Evolutionary conservation across 2,888 invertebrate species (phyloP), one percentile per base, ranked within the genome.

Genomic region (Phanerotoma sp.): DNA sequence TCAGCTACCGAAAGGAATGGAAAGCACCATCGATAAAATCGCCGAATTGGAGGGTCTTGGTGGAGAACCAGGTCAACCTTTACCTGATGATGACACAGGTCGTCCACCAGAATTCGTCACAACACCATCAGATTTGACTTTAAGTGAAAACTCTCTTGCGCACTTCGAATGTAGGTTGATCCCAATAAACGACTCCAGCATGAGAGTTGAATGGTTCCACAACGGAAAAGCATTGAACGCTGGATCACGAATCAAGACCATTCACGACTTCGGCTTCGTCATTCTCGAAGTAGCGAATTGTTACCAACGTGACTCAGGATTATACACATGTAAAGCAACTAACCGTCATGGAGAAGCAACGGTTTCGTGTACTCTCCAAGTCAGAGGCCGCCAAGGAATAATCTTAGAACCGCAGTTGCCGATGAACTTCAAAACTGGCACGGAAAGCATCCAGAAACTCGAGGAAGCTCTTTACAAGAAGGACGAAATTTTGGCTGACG

Each of bases 141-240:
- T 96, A 38, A 82, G 85, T 7, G 96, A 96, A 79, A 94, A 94
- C 71, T 87, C 90, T 5, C 81, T 94, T 57, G 95, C 95, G 44
- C 93, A 96, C 79, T 95, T 96, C 69, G 95, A 96, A 78, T 94
- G 94, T 70, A 86, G 92, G 52, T 79, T 95, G 54, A 86, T 88
- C 62, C 96, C 95, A 15, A 85, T 94, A 13, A 93, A 93, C 70
- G 96, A 96, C 77, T 90, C 93, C 5, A 93, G 92, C 71, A 91
- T 96, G 89, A 83, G 91, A 64, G 93, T 96, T 10, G 96, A 97
- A 79, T 98, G 97, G 97, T 97, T 86, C 86, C 96, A 96, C 72
- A 96, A 99, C 75, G 97, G 96, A 38, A 91, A 95, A 77, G 88
- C 95, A 4, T 83, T 98, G 57, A 84, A 91, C 76, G 89, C 93